Conservation (phyloP, 2,888 invertebrate genomes). For the Drosophila fungiperda region DNA sequence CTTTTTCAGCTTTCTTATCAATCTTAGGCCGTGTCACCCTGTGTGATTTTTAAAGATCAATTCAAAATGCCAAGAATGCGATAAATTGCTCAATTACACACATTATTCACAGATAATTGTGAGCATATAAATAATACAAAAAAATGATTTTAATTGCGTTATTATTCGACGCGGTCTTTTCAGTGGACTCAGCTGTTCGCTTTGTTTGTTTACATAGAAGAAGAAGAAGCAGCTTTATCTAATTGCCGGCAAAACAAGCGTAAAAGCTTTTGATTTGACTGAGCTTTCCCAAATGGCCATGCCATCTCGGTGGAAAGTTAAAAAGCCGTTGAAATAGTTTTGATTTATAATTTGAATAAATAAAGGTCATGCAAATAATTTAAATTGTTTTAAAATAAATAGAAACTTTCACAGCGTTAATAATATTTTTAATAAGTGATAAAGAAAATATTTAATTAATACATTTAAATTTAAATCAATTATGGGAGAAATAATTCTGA, state of each 20-base stretch:
- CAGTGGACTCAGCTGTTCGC: constrained; percentile 50
- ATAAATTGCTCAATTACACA: constrained; percentile 43
- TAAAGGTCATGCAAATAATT: not conserved
- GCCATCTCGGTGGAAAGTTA: constrained; percentile 31
- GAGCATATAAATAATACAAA: constrained; percentile 13
- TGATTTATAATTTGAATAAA: not conserved
- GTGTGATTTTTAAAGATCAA: constrained; percentile 33
- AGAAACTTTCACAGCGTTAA: not conserved
- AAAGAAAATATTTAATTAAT: not conserved
- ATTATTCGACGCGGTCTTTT: constrained; percentile 37
- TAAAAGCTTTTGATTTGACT: constrained; percentile 10
- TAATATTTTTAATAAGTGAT: not conserved
- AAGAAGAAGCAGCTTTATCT: constrained; percentile 35
- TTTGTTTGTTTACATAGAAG: constrained; percentile 58
- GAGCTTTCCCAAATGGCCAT: constrained; percentile 37
- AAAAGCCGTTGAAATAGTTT: constrained; percentile 3
- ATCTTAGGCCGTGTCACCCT: constrained; percentile 16
- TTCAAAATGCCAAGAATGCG: constrained; percentile 31
- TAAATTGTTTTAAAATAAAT: not conserved
- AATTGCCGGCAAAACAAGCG: constrained; percentile 35
- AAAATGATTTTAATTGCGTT: not conserved
- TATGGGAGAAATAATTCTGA: not conserved
- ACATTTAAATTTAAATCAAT: not conserved
- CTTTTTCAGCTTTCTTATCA: constrained; percentile 18
- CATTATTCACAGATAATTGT: constrained; percentile 2